Evolutionary conservation across 2,113 vertebrate genomes (phyloP).

Genomic region (Morone saxatilis): DNA sequence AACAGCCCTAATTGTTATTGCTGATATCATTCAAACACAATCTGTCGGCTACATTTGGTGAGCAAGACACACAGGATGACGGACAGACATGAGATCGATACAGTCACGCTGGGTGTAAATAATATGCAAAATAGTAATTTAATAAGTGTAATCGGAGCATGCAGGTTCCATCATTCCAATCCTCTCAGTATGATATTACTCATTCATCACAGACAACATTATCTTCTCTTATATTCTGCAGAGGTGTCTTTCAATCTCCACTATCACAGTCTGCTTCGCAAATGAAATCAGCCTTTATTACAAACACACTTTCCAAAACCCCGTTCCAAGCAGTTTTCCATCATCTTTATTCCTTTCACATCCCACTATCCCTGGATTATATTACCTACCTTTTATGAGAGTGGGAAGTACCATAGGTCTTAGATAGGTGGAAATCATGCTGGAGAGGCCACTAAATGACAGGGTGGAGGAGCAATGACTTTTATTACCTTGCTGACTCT

Average conservation of each 20-base stretch:
- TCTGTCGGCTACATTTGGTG: neutral
- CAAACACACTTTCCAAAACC: slow-evolving; percentile 49
- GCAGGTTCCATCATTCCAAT: neutral
- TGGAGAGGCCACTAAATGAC: slow-evolving; percentile 61
- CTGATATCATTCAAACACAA: slow-evolving; percentile 19
- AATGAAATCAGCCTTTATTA: slow-evolving; percentile 73
- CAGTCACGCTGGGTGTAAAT: neutral
- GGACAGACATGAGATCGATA: slow-evolving; percentile 19
- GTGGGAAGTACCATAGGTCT: slow-evolving; percentile 39
- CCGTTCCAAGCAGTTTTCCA: slow-evolving; percentile 58
- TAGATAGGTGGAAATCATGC: slow-evolving; percentile 36
- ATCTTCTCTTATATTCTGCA: slow-evolving; percentile 16
- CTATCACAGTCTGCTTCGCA: slow-evolving; percentile 35
- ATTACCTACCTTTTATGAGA: slow-evolving; percentile 49
- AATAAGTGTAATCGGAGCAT: slow-evolving; percentile 36
- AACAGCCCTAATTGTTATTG: neutral
- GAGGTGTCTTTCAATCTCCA: slow-evolving; percentile 30
- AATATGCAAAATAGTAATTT: slow-evolving; percentile 42
- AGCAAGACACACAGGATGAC: slow-evolving; percentile 4
- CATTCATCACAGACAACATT: slow-evolving; percentile 54
- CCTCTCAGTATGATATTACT: slow-evolving; percentile 33
- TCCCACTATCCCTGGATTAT: slow-evolving; percentile 34
- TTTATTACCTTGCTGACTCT: slow-evolving; percentile 37
- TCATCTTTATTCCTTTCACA: slow-evolving; percentile 65
- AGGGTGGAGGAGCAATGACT: slow-evolving; percentile 58